Evolutionary conservation across 1,140 invertebrate genomes (phyloP), one percentile per base, ranked within the genome.

Genomic region (Goniozus legneri): DNA sequence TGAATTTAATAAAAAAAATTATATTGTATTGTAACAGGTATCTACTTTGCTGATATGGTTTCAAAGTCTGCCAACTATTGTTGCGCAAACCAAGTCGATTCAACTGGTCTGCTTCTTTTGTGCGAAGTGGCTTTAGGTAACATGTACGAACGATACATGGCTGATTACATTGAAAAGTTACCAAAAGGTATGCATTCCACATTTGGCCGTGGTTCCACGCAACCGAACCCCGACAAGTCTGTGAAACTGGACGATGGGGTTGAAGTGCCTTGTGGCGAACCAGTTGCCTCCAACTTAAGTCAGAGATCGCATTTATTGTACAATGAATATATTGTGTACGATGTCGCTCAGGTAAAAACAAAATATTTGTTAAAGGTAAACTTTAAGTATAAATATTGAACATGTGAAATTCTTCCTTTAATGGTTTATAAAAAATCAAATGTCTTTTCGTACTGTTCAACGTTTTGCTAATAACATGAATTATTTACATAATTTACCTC

Each of bases 61-160:
- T 95, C 93, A 1, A 99, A 99, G 73, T 97, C 95, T 2, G 96
- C 96, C 0, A 98, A 98, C 72, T 99, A 99, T 72, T 98, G 97
- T 77, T 86, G 82, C 54, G 89, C 94, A 2, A 84, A 79, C 37
- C 75, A 75, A 2, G 56, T 67, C 32, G 88, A 88, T 66, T 80
- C 84, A 10, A 83, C 82, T 8, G 96, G 94, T 43, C 69, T 98
- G 10, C 64, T 99, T 71, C 56, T 98, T 54, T 78, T 99, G 0
- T 97, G 94, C 71, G 95, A 99, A 69, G 96, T 98, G 0, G 95
- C 95, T 12, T 79, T 98, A 3, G 96, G 94, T 12, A 86, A 95
- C 55, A 93, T 90, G 91, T 91, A 88, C 58, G 87, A 93, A 61
- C 79, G 81, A 20, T 79, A 69, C 1, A 22, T 75, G 12, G 84